Conservation (phyloP, 2,113 vertebrate genomes). For the Indicator maculatus region DNA sequence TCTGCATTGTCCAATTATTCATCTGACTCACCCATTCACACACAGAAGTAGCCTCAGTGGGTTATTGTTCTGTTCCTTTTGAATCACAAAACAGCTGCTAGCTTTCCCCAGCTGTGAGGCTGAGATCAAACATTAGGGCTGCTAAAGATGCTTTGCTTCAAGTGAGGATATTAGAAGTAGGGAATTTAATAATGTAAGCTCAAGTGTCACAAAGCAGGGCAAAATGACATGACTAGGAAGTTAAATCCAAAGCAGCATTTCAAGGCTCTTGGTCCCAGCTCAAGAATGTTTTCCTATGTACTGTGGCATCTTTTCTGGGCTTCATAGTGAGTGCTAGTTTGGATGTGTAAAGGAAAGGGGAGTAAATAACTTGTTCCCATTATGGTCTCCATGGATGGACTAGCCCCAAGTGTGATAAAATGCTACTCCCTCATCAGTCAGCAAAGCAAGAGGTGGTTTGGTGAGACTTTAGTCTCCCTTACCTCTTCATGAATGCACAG, state of each 20-base stretch:
- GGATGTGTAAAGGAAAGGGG: background rate
- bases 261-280: background rate
- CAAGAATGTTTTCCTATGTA: background rate
- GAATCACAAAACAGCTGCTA: conserved; percentile 4
- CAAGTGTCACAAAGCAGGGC: background rate
- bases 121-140: conserved; percentile 9
- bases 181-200: background rate
- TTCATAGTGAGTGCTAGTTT: background rate
- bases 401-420: background rate
- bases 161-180: background rate
- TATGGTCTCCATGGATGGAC: background rate
- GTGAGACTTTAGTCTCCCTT: background rate
- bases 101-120: conserved; percentile 25
- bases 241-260: background rate
- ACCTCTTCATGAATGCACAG: background rate
- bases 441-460: background rate
- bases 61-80: conserved; percentile 22
- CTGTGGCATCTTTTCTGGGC: background rate
- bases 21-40: background rate
- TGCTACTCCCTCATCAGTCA: background rate
- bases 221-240: background rate
- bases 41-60: background rate
- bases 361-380: background rate
- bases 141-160: conserved; percentile 5
- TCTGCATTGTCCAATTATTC: conserved; percentile 30